Percentiles rank a stretch among this genome's conserved stretches.
Evolutionary conservation across 2,797 vertebrate species (phyloP).

Genomic region (Pterois miles): DNA sequence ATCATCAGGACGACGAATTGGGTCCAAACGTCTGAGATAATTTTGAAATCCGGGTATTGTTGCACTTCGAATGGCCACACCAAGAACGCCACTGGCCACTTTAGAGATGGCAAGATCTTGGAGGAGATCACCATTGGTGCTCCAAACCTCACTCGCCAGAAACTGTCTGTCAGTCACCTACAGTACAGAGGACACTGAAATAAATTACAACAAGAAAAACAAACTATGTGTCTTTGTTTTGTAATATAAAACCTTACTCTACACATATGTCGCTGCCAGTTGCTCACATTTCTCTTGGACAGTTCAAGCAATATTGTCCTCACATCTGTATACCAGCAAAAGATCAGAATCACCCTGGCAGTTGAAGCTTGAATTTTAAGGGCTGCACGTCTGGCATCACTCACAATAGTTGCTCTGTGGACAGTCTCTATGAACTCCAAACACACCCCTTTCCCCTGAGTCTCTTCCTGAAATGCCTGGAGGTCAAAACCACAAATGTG

Average conservation of each 20-base stretch:
- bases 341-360: conserved; percentile 72
- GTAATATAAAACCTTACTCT: not conserved
- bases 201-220: not conserved
- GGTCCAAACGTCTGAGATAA: conserved; percentile 68
- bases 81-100: conserved; percentile 74
- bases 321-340: conserved; percentile 72
- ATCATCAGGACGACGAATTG: conserved; percentile 59
- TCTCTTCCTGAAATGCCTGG: conserved; percentile 70
- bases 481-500: not conserved
- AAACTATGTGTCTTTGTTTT: not conserved
- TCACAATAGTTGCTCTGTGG: conserved; percentile 46
- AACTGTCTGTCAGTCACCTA: conserved; percentile 77
- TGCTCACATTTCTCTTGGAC: conserved; percentile 69
- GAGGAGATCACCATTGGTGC: conserved; percentile 74
- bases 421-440: conserved; percentile 74
- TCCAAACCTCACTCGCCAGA: conserved; percentile 83
- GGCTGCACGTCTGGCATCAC: conserved; percentile 58
- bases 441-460: conserved; percentile 66
- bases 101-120: conserved; percentile 53
- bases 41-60: conserved; percentile 72
- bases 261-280: rapidly evolving
- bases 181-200: not conserved
- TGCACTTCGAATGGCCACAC: conserved; percentile 78
- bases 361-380: conserved; percentile 66
- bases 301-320: conserved; percentile 70